Evolutionary conservation across 2,888 invertebrate genomes (phyloP).

Genomic region (Boloria euphrosyne): DNA sequence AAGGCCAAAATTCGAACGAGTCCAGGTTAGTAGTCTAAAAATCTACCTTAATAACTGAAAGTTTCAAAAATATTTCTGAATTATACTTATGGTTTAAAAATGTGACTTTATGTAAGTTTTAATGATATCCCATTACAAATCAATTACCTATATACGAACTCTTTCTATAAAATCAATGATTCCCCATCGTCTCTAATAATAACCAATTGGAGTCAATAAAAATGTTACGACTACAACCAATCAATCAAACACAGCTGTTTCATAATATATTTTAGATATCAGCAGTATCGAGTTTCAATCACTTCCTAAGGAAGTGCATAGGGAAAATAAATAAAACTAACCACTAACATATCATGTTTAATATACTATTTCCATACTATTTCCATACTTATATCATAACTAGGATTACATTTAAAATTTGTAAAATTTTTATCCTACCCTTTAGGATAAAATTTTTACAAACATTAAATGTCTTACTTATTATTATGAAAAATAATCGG

Average conservation of each 20-base stretch:
- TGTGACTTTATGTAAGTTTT: neutral
- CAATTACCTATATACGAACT: constrained; percentile 25
- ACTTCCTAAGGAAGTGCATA: constrained; percentile 40
- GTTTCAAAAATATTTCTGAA: no score
- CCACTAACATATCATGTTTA: neutral
- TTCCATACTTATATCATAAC: neutral
- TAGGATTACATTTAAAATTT: no score
- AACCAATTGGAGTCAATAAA: constrained; percentile 70
- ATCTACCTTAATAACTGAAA: no score
- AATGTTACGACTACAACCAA: constrained; percentile 56
- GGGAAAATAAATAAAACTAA: neutral
- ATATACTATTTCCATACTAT: neutral
- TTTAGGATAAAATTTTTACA: no score
- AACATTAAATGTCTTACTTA: no score
- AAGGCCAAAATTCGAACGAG: no score
- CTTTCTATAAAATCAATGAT: constrained; percentile 45
- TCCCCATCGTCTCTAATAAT: constrained; percentile 52
- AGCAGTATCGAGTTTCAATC: constrained; percentile 22
- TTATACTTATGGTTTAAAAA: no score
- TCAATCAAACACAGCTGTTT: constrained; percentile 55
- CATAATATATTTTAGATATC: constrained; percentile 22
- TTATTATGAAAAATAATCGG: no score
- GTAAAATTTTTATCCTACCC: no score
- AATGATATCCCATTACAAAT: constrained; percentile 14
- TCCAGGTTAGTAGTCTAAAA: no score